A percentile compares a stretch with the other conserved stretches of the same genome.
Conservation (phyloP, 2,797 vertebrate genomes). For the Salarias fasciatus region DNA sequence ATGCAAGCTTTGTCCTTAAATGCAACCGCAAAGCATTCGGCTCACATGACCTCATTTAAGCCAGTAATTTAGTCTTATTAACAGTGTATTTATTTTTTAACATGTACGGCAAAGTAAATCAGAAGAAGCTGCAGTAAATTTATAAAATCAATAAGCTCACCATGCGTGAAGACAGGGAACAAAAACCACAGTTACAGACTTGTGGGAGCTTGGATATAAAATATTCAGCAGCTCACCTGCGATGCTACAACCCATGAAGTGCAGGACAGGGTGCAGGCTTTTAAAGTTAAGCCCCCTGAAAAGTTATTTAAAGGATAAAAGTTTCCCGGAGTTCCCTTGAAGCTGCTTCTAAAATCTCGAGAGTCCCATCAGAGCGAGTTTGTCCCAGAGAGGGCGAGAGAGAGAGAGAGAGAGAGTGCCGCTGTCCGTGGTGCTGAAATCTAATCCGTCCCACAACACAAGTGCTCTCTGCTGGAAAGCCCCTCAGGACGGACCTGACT, state of each 20-base stretch:
- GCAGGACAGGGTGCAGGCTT: not conserved
- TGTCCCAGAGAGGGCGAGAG: conserved; percentile 4
- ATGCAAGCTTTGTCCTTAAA: no score
- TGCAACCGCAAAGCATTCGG: not conserved
- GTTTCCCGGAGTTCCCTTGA: conserved; percentile 19
- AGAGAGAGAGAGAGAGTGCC: not conserved
- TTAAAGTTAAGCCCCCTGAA: conserved; percentile 13
- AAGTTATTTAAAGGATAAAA: conserved; percentile 27
- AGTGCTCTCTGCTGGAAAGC: conserved; percentile 21
- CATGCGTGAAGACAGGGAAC: conserved; percentile 23
- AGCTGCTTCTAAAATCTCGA: conserved; percentile 37
- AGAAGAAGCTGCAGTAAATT: conserved; percentile 15
- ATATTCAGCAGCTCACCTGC: conserved; percentile 64
- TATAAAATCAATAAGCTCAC: conserved; percentile 51
- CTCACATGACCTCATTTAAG: conserved; percentile 3
- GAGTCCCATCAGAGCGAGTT: conserved; percentile 11
- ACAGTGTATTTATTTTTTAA: no score
- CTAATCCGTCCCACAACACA: conserved; percentile 33
- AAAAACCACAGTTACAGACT: conserved; percentile 61
- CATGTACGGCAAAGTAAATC: no score
- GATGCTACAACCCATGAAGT: conserved; percentile 23
- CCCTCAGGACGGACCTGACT: conserved; percentile 29
- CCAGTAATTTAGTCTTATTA: not conserved
- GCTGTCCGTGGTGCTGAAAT: conserved; percentile 75
- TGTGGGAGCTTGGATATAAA: conserved; percentile 61